These are phyloP conservation scores for Perithous albicinctus DNA, from an alignment of 2,888 invertebrate genomes.

Conservation along the genomic window DNA sequence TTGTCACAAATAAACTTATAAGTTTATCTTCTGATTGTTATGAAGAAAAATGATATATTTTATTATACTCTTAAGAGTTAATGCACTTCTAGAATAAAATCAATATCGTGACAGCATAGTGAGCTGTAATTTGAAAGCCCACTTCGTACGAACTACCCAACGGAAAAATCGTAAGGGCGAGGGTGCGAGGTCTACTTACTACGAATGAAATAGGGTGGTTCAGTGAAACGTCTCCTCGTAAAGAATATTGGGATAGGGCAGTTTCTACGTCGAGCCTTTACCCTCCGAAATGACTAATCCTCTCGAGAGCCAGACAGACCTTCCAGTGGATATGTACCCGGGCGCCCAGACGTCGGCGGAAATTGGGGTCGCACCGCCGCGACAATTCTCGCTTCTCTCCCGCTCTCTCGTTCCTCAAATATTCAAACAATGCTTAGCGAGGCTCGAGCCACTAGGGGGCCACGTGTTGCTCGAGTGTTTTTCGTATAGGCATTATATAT, in stretches of 20 bases:
- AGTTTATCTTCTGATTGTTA: neutral
- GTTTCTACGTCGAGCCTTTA: neutral
- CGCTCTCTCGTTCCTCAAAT: constrained; percentile 32
- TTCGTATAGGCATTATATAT: constrained; percentile 15
- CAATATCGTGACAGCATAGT: neutral
- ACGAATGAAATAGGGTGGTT: neutral
- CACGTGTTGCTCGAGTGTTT: constrained; percentile 36
- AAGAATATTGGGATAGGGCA: constrained; percentile 33
- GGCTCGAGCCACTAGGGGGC: constrained; percentile 13
- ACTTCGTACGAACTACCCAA: neutral
- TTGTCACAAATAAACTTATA: neutral
- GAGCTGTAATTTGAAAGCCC: neutral
- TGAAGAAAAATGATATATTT: neutral
- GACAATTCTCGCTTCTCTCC: neutral
- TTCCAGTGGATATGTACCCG: neutral
- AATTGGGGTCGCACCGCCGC: constrained; percentile 26
- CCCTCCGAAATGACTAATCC: constrained; percentile 28
- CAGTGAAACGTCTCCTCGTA: neutral
- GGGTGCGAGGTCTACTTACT: neutral
- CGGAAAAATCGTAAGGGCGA: neutral
- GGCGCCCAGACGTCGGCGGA: constrained; percentile 6
- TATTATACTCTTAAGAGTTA: neutral
- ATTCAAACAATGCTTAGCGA: constrained; percentile 28
- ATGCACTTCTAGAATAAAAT: neutral
- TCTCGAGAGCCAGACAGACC: constrained; percentile 8